Percentiles rank a stretch among this genome's conserved stretches.
phyloP scores from a whole-genome alignment of 2,888 invertebrate species.

The Ceraclea dissimilis region DNA sequence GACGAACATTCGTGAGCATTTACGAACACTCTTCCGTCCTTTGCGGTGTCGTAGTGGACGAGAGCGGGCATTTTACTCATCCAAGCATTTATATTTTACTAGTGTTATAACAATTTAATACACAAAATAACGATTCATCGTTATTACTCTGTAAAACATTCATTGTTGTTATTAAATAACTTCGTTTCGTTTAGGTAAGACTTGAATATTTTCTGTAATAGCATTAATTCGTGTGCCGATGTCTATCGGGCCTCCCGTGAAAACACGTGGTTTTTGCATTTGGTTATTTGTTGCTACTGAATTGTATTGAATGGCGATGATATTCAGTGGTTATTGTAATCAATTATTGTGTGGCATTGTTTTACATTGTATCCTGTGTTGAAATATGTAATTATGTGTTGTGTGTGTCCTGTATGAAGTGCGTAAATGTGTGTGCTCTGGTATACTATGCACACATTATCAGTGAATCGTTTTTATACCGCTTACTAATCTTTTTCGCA shows the following conservation, averaged over 20 bases:
- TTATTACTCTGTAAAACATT: slow-evolving; percentile 13
- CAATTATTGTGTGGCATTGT: background rate
- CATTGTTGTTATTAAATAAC: slow-evolving; percentile 13
- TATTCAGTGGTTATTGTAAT: background rate
- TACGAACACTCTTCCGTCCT: slow-evolving; percentile 35
- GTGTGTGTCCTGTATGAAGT: background rate
- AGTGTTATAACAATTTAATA: slow-evolving; percentile 11
- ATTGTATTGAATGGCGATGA: background rate
- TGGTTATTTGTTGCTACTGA: background rate
- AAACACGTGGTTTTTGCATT: slow-evolving; percentile 21
- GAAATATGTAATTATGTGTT: no score
- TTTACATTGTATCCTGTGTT: background rate
- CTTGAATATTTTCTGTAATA: slow-evolving; percentile 5
- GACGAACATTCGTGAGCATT: slow-evolving; percentile 16
- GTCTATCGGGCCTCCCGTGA: slow-evolving; percentile 1
- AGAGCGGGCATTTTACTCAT: slow-evolving; percentile 51
- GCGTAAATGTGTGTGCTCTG: background rate
- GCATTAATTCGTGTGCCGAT: background rate
- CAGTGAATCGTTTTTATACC: no score
- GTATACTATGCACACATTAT: no score
- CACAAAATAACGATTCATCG: background rate
- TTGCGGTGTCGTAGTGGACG: slow-evolving; percentile 50
- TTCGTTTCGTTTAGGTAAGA: slow-evolving; percentile 16
- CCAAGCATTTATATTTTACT: slow-evolving; percentile 32
- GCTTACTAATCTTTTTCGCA: no score